phyloP scores from a whole-genome alignment of 2,797 vertebrate genomes.

The Petrocephalus schoutedeni region DNA sequence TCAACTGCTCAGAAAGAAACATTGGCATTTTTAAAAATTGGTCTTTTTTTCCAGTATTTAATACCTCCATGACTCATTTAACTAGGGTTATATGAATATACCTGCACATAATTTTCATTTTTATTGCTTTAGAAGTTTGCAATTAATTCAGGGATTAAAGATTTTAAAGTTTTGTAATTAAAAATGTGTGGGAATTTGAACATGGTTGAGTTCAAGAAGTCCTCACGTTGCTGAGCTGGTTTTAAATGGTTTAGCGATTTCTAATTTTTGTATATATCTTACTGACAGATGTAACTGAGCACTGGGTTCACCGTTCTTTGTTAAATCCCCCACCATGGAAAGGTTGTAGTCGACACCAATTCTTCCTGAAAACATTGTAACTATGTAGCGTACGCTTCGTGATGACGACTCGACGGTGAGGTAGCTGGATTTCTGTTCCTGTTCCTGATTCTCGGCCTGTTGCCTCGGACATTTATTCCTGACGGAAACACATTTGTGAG shows the following conservation, averaged over 20 bases:
- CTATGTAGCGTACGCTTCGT: not conserved
- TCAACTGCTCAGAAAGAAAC: constrained; percentile 19
- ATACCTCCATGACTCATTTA: constrained; percentile 12
- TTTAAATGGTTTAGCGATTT: constrained; percentile 15
- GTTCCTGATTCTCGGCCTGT: not conserved
- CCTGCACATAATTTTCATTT: not conserved
- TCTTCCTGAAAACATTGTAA: not conserved
- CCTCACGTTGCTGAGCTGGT: constrained; percentile 10
- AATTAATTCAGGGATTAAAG: constrained; percentile 17
- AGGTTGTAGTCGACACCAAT: not conserved
- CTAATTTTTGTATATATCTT: constrained; percentile 13
- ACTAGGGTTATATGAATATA: constrained; percentile 13
- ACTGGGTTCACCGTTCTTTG: not conserved
- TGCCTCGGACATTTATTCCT: not conserved
- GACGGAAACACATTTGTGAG: not conserved
- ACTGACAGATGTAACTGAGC: constrained; percentile 9
- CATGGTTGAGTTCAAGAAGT: not conserved
- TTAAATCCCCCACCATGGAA: not conserved
- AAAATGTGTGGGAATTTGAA: constrained; percentile 13
- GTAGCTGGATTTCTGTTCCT: not conserved
- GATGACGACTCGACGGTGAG: not conserved
- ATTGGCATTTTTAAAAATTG: constrained; percentile 47
- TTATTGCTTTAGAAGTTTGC: constrained; percentile 10
- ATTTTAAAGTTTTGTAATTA: constrained; percentile 40
- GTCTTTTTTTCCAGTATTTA: constrained; percentile 38